Conservation (phyloP, 2,797 vertebrate genomes). For the Pipistrellus nathusii region DNA sequence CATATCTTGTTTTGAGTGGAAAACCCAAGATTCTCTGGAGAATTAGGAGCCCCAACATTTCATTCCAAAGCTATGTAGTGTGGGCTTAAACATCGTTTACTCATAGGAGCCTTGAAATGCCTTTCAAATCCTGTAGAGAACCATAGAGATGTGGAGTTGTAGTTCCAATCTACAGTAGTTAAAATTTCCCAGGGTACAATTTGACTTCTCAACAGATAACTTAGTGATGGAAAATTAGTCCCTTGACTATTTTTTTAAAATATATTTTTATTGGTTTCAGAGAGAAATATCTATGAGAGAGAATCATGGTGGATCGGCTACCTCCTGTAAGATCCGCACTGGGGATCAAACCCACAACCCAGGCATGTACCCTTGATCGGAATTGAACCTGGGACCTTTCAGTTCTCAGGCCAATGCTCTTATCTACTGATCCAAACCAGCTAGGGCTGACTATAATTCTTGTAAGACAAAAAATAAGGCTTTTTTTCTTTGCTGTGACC, state of each 20-base stretch:
- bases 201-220: background rate
- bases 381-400: too few species aligned
- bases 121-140: background rate
- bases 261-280: too few species aligned
- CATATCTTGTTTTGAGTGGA: background rate
- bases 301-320: too few species aligned
- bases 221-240: constrained; percentile 6
- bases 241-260: background rate
- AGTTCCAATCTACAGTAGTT: background rate
- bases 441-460: background rate
- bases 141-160: background rate
- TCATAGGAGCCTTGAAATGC: background rate
- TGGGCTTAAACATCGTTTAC: constrained; percentile 3
- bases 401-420: too few species aligned
- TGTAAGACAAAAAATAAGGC: too few species aligned
- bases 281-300: too few species aligned
- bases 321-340: too few species aligned
- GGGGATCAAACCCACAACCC: too few species aligned
- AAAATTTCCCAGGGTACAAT: background rate
- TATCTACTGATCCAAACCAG: too few species aligned
- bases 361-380: too few species aligned
- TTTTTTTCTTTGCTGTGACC: too few species aligned
- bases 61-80: background rate
- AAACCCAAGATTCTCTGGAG: background rate
- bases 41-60: background rate